Evolutionary conservation across 2,888 invertebrate genomes (phyloP), one percentile per base, ranked within the genome.

Genomic region (Melikaiella ostensackeni): DNA sequence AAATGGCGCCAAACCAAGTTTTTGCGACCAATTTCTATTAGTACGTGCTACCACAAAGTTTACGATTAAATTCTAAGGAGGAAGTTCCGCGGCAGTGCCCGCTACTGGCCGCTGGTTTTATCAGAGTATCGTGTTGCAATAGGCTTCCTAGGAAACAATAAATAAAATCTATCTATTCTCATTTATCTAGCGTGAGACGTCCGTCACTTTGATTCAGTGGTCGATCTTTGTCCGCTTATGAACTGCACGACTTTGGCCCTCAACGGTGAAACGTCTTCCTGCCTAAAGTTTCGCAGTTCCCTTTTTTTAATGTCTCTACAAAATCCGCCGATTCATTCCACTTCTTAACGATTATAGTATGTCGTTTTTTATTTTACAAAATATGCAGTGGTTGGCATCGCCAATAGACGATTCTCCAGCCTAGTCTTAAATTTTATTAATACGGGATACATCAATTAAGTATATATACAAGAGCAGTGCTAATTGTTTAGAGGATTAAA

Each of bases 111-210:
- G 89, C 87, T 85, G 86, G 81, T 87, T 86, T 84, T 64, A 62
- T 78, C 76, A 80, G 84, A 83, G 80, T 84, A 84, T 84, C 81
- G 80, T 81, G 81, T 79, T 75, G 73, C 75, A 63, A 82, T 84
- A 86, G 80, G 84, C 85, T 86, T 84, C 81, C 86, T 88, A 87
- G 84, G 87, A 89, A 90, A 91, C 89, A 91, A 91, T 91, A 91
- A 91, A 91, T 91, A 91, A 90, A 90, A 89, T 89, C 89, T 89
- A 91, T 88, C 90, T 90, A 90, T 88, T 86, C 86, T 89, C 86
- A 84, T 87, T 85, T 83, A 85, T 82, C 84, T 85, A 86, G 81
- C 83, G 86, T 82, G 87, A 86, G 81, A 86, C 84, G 80, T 81
- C 64, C 79, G 81, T 85, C 84, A 78, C 83, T 86, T 87, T 84